Conservation (phyloP, 1,140 invertebrate species). For the Helicoverpa zea region DNA sequence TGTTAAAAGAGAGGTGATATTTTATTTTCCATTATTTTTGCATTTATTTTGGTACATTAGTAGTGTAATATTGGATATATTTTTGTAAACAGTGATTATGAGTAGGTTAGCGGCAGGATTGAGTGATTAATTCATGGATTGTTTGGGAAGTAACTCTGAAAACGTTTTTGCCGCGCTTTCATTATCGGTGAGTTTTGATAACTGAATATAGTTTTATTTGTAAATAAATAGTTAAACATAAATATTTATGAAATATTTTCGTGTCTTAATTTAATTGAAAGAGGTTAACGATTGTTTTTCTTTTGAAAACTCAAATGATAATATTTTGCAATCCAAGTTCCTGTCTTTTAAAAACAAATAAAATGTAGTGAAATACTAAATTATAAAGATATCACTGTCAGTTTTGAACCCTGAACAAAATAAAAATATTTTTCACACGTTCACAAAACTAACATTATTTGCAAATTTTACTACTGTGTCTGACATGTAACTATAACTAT, state of each 20-base stretch:
- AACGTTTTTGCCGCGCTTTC: constrained; percentile 29
- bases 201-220: constrained; percentile 30
- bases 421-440: background rate
- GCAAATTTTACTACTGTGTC: background rate
- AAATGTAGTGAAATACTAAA: too few species aligned
- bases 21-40: constrained; percentile 38
- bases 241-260: too few species aligned
- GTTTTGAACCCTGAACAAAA: background rate
- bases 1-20: constrained; percentile 79
- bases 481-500: background rate
- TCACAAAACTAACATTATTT: background rate
- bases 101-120: constrained; percentile 39
- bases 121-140: constrained; percentile 50
- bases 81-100: constrained; percentile 49
- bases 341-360: too few species aligned
- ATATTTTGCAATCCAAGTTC: too few species aligned
- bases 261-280: background rate
- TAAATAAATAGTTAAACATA: background rate
- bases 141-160: constrained; percentile 42
- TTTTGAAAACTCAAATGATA: too few species aligned
- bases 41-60: constrained; percentile 51
- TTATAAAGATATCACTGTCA: too few species aligned
- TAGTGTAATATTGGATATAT: constrained; percentile 36
- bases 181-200: constrained; percentile 49
- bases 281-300: too few species aligned